Base-by-base conservation (phyloP, 2,113 vertebrate species). In the Dinomys branickii region DNA sequence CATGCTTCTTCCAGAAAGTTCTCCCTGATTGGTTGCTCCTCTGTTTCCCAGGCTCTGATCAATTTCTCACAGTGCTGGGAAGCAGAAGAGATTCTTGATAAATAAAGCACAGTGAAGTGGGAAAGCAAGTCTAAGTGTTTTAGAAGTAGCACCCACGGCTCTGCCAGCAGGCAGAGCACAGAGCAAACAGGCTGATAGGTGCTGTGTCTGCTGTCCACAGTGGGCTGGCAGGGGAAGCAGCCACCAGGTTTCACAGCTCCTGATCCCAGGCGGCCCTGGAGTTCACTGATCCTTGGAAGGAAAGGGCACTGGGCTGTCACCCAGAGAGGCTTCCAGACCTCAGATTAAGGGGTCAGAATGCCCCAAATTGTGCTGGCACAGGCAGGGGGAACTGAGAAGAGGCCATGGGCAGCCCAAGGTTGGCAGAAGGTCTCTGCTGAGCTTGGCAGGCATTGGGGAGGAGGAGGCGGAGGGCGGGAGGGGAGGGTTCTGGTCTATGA, bases 191-290 rank as follows among this genome's bases (percentile, higher is more conserved):
- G 19, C 16, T 28, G 59, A n/a, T 35, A 17, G 19, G 28, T n/a
- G 3, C 11, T 3, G 0, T 1, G 3, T 26, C 28, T 10, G 61
- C 0, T 16, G 2, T 28, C 52, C 61, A 28, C 52, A 44, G 50
- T 0, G 1, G 52, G 63, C 38, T 2, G 17, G 35, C 0, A 0
- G 7, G 10, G 38, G 22, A 11, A 63, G 24, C 16, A 20, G 1
- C 16, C 26, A 17, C 12, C 7, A 4, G 1, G 41, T 22, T 26
- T 61, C n/a, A 24, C 10, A 0, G 41, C 41, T 28, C 12, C 58
- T 13, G 16, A 26, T 11, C 50, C 54, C 38, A 20, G 82, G 73
- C 26, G 16, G 33, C 67, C 19, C 17, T 9, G 2, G 28, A 7
- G 20, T 11, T 26, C 19, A 6, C 63, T 22, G 65, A 85, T 52